Base-by-base conservation (phyloP, 2,797 vertebrate species). In the Echeneis naucrates region DNA sequence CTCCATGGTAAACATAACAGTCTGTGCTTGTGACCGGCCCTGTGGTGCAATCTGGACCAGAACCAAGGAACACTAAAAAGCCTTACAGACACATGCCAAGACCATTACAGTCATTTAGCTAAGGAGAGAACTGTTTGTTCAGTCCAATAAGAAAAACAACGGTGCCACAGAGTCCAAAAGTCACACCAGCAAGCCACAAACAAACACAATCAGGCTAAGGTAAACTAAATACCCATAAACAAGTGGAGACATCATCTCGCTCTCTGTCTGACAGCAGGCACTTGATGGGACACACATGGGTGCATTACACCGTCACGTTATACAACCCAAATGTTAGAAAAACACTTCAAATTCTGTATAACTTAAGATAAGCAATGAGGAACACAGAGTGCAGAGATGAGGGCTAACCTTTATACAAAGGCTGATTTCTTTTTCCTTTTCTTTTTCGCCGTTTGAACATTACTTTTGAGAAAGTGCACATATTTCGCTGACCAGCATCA, bases 1-100 rank as follows among this genome's bases (percentile, higher is more conserved):
- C 63, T 84, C 65, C 78, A 81, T 66, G 81, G 84, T 90, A 91
- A 92, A 93, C 92, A 93, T 89, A 85, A 81, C 85, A 72, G 82
- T 78, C 74, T 78, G 80, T 86, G 80, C 62, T 64, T 89, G 88
- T 90, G 90, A 90, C 84, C 58, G 40, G 82, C 86, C 78, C 84
- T 84, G 91, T 94, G 94, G 94, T 92, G 94, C 93, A 95, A 94
- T 92, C 91, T 93, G 94, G 91, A 92, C 78, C 75, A 7, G 78
- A 77, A 91, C 92, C 91, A 94, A 89, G 88, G 69, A 92, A 90
- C 91, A 91, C 86, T 90, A 82, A 89, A 89, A 87, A 92, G 84
- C 81, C 68, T 80, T 53, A 70, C 77, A 61, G 81, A 78, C 84
- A 75, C 85, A 88, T 90, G 94, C 92, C 93, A 93, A 90, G 80